A percentile compares a stretch with the other conserved stretches of the same genome.
Evolutionary conservation across 2,888 invertebrate species (phyloP).

Genomic region (Agonopterix arenella): DNA sequence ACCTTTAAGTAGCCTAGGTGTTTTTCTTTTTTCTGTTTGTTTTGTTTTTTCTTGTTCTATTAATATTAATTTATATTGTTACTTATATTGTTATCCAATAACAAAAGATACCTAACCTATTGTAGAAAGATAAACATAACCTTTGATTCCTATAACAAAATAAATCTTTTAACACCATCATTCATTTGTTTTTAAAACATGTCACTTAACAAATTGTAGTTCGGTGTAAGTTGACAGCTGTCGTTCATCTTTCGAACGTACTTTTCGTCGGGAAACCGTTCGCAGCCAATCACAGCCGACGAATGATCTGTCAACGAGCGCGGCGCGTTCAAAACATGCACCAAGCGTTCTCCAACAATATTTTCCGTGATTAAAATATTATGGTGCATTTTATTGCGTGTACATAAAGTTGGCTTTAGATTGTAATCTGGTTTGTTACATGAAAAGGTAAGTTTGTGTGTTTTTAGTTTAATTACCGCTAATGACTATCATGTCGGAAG

Average conservation of each 20-base stretch:
- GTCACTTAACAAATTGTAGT: slow-evolving; percentile 52
- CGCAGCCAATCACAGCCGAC: slow-evolving; percentile 60
- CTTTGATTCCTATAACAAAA: background rate
- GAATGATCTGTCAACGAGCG: slow-evolving; percentile 47
- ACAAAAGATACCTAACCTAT: no score
- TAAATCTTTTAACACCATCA: slow-evolving; percentile 9
- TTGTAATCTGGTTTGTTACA: slow-evolving; percentile 1
- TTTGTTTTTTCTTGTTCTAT: no score
- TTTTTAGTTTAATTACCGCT: slow-evolving; percentile 39
- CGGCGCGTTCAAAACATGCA: slow-evolving; percentile 20
- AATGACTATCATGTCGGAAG: slow-evolving; percentile 38
- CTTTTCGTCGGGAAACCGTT: slow-evolving; percentile 44
- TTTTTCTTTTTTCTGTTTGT: no score
- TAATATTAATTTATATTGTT: no score
- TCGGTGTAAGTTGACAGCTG: slow-evolving; percentile 53
- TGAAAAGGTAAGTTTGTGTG: slow-evolving; percentile 18
- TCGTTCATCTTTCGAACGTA: slow-evolving; percentile 44
- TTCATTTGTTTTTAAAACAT: slow-evolving; percentile 41
- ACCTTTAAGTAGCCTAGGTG: no score
- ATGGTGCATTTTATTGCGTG: background rate
- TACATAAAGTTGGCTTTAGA: slow-evolving; percentile 14
- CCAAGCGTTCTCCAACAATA: slow-evolving; percentile 8
- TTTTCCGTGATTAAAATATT: slow-evolving; percentile 1
- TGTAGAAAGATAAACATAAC: no score
- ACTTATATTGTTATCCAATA: no score